Evolutionary conservation across 2,113 vertebrate species (phyloP), one percentile per base, ranked within the genome.

Genomic region (Prolemur simus): DNA sequence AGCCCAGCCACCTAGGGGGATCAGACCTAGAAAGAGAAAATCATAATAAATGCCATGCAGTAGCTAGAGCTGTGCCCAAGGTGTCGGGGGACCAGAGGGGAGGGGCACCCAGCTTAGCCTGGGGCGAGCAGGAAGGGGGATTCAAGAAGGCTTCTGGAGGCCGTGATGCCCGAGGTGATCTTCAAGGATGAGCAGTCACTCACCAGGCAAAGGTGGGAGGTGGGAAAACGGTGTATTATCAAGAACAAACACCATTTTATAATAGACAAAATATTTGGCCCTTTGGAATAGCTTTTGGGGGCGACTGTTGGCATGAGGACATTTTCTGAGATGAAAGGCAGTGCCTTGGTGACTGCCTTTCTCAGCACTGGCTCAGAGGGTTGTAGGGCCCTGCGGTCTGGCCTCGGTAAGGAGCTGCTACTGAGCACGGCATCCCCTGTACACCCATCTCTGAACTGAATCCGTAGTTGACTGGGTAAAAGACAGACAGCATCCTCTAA

Each of bases 151-250:
- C 27, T 74, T 29, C 56, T 27, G 8, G 49, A 52, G 84, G 52
- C 39, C 5, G 1, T 0, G 2, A 18, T 66, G 20, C n/a, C 54
- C 45, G 11, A 37, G 60, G 3, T 18, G 29, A 34, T 23, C 49
- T 63, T 66, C 47, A 29, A 37, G 37, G 52, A 32, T 49, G 37
- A 92, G 20, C 20, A 52, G 29, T n/a, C 37, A 86, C 15, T 95
- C 83, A 18, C 23, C 42, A 69, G 47, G 52, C 52, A 87, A 18
- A 58, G 42, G 14, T 10, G 9, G 11, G 23, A 73, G 32, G 54
- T 23, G 13, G 20, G 42, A 3, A 39, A 56, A 20, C 14, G 54
- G 0, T 29, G 4, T 27, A 17, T 52, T 42, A 45, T 88, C 10
- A 80, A 60, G 71, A 91, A 49, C 37, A 78, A 83, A 42, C 49